phyloP scores from a whole-genome alignment of 2,888 invertebrate species.

The Drosophila koepferae region DNA sequence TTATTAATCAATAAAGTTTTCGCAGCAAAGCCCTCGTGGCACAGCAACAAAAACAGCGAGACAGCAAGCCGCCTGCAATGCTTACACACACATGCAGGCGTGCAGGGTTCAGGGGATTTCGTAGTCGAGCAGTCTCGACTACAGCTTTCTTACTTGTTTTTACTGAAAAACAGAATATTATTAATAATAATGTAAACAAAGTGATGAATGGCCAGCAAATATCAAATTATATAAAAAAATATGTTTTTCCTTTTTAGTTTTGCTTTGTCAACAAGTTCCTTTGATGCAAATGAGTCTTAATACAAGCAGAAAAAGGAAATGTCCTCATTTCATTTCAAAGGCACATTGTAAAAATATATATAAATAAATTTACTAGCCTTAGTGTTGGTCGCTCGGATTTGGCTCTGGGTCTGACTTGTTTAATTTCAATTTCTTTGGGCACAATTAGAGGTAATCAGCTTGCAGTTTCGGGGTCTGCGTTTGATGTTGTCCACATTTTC shows the following conservation, averaged over 20 bases:
- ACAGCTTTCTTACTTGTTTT: too few relatives aligned
- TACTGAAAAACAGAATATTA: neutral
- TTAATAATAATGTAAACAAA: neutral
- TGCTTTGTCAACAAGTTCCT: neutral
- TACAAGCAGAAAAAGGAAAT: constrained; percentile 41
- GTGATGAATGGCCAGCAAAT: neutral
- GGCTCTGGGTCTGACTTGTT: constrained; percentile 30
- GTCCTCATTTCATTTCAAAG: constrained; percentile 48
- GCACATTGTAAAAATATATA: constrained; percentile 14
- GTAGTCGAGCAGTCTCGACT: too few relatives aligned
- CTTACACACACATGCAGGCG: too few relatives aligned
- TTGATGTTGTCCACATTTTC: constrained; percentile 35
- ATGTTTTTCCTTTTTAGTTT: neutral
- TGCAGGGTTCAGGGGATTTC: too few relatives aligned
- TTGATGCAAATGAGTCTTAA: constrained; percentile 27
- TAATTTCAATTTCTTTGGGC: constrained; percentile 65
- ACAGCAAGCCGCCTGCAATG: too few relatives aligned
- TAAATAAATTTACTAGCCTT: constrained; percentile 25
- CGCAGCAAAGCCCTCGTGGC: too few relatives aligned
- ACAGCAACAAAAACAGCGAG: too few relatives aligned
- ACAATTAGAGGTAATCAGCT: constrained; percentile 79
- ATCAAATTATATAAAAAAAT: neutral
- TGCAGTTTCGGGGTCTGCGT: constrained; percentile 31
- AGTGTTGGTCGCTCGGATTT: constrained; percentile 3
- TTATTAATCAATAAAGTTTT: too few relatives aligned